Evolutionary conservation across 2,113 vertebrate genomes (phyloP), one percentile per base, ranked within the genome.

Genomic region (Cranoglanis bouderius): DNA sequence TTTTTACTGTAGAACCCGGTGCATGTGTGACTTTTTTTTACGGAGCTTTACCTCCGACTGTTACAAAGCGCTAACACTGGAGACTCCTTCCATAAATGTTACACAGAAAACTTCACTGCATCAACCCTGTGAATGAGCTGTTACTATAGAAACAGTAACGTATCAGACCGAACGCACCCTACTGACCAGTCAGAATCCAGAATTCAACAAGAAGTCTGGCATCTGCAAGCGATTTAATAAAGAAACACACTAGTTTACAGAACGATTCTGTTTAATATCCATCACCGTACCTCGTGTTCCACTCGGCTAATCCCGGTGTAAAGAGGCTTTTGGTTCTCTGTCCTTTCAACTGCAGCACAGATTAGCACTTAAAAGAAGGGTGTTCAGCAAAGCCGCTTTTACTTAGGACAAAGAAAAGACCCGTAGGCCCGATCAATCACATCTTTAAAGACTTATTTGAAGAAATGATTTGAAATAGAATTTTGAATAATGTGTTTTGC

Each of bases 401-500:
- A 67, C 59, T 84, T 5, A 16, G 63, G 40, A 65, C 82, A 19
- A 43, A 84, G 57, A 59, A 46, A 77, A 77, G 82, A 29, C 40
- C 82, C 2, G 59, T 8, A 43, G 81, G 38, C 57, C 1, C 12
- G 81, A 82, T 40, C 55, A 19, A 29, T 61, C 24, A 29, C 26
- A 9, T 49, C 82, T 65, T 67, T 65, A 84, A 84, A 84, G 82
- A 10, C 26, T 46, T n/a, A 9, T 84, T 84, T 84, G 59, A 65
- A 61, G 24, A 65, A 46, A 29, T 49, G 8, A 46, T 77, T 14
- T 77, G 24, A 77, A 49, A 49, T 49, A 77, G 59, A 84, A 84
- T 84, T 84, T 46, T 84, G 82, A 84, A 84, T 65, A 49, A 84
- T 46, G 40, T 65, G 59, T 84, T 84, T 65, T 46, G 82, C 24